These are phyloP conservation scores for Myotis davidii DNA, from an alignment of 2,113 vertebrate species.

Conservation along the genomic window DNA sequence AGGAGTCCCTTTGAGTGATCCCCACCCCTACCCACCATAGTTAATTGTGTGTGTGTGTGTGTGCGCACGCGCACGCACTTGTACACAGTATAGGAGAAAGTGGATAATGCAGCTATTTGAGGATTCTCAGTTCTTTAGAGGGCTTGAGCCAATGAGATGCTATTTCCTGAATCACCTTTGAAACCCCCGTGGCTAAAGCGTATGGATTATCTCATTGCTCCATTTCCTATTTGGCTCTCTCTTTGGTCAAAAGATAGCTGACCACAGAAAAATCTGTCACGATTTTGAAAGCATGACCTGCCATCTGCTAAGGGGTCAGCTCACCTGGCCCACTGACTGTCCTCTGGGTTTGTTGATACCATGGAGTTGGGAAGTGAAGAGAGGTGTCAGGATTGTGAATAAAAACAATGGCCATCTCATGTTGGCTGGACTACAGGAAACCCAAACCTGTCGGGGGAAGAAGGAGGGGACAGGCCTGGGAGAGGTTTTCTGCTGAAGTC, in stretches of 20 bases:
- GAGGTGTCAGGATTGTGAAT: neutral
- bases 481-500: neutral
- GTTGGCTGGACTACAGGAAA: neutral
- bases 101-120: neutral
- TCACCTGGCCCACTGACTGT: neutral
- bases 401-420: neutral
- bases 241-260: neutral
- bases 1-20: neutral
- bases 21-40: neutral
- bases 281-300: neutral
- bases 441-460: neutral
- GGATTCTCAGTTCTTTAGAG: neutral
- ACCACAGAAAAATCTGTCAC: neutral
- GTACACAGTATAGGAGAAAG: neutral
- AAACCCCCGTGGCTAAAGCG: neutral
- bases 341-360: neutral
- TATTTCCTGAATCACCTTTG: neutral
- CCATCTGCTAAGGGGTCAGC: neutral
- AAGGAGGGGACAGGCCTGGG: neutral
- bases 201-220: neutral
- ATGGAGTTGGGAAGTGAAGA: neutral
- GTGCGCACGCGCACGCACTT: accelerated
- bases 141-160: neutral
- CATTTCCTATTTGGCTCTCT: slow-evolving; percentile 11
- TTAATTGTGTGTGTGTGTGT: neutral